Evolutionary conservation across 2,888 invertebrate species (phyloP).

Genomic region (Amphimallon solstitiale): DNA sequence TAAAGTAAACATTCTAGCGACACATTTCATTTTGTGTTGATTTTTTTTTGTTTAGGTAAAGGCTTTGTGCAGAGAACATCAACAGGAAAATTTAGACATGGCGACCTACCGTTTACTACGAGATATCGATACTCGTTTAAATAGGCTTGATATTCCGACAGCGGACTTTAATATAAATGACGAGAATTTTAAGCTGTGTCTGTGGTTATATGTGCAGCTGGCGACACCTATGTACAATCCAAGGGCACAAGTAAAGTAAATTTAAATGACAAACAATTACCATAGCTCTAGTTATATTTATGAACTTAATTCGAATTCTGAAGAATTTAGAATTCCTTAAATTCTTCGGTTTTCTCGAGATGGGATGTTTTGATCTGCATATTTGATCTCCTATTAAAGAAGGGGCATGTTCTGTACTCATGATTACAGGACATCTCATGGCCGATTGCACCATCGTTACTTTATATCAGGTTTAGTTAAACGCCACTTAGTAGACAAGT

Average conservation of each 20-base stretch:
- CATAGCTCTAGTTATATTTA: too few species aligned
- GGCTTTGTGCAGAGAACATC: slow-evolving; percentile 61
- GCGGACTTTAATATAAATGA: slow-evolving; percentile 61
- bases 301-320: too few species aligned
- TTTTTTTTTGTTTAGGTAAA: slow-evolving; percentile 55
- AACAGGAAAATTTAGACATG: slow-evolving; percentile 63
- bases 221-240: slow-evolving; percentile 61
- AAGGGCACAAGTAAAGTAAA: slow-evolving; percentile 50
- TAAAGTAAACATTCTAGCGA: not conserved
- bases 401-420: too few species aligned
- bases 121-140: slow-evolving; percentile 63
- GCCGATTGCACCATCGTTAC: too few species aligned
- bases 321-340: too few species aligned
- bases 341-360: too few species aligned
- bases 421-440: too few species aligned
- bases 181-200: slow-evolving; percentile 60
- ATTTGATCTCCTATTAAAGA: too few species aligned
- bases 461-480: too few species aligned
- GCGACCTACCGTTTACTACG: slow-evolving; percentile 65
- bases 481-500: too few species aligned
- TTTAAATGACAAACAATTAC: not conserved
- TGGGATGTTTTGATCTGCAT: too few species aligned
- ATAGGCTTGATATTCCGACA: slow-evolving; percentile 62
- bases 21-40: not conserved
- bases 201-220: slow-evolving; percentile 64